Conservation (phyloP, 2,113 vertebrate species). For the Cyanoramphus novaezelandiae region DNA sequence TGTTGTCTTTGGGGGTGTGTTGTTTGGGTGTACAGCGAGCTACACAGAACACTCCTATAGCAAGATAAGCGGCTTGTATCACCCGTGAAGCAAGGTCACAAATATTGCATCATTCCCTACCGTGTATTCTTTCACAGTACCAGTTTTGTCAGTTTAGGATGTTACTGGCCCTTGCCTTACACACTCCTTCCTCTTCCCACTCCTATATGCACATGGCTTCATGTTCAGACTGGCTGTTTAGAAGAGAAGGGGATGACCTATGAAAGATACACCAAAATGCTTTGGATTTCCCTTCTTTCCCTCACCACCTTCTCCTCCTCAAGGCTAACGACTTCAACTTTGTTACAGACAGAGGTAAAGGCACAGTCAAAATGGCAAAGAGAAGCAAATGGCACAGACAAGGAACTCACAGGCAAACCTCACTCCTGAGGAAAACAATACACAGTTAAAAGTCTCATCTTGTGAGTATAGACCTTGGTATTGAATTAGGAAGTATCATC, state of each 20-base stretch:
- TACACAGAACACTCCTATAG: neutral
- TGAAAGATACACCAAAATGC: neutral
- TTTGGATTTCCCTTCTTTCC: neutral
- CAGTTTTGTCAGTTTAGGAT: neutral
- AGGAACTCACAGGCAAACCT: neutral
- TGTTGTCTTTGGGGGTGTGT: neutral
- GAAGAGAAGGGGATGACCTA: neutral
- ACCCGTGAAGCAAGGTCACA: neutral
- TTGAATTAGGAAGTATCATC: conserved; percentile 30
- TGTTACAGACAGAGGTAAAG: neutral
- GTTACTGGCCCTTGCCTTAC: neutral
- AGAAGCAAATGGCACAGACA: neutral
- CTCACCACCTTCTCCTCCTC: neutral
- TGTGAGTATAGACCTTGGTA: neutral
- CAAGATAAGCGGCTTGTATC: neutral
- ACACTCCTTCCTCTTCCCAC: neutral
- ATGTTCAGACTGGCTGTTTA: neutral
- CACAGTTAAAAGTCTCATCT: neutral
- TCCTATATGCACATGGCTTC: neutral
- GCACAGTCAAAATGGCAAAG: neutral
- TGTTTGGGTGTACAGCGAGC: neutral
- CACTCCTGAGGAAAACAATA: neutral
- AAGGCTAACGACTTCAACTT: neutral
- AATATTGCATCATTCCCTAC: neutral
- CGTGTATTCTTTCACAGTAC: neutral